Base-by-base conservation (phyloP, 1,140 invertebrate species). In the Conopomorpha cramerella region DNA sequence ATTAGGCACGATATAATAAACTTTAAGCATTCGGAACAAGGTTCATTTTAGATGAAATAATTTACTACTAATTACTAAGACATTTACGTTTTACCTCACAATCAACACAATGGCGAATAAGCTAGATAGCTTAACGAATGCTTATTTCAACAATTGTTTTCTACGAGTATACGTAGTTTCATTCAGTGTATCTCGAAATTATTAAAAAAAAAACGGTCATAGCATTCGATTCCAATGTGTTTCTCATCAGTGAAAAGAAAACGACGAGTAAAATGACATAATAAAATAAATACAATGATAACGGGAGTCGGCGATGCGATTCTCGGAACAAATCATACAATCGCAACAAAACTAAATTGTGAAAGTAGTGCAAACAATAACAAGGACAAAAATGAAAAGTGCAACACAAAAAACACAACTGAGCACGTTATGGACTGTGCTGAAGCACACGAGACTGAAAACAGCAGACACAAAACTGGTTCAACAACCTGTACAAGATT, bases 391-490 rank as follows among this genome's bases (percentile, higher is more conserved):
- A 23, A 23, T 23, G 4, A 23, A 37, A 37, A 11, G 57, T 38
- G 34, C 47, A 42, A 19, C 15, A 44, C 25, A 44, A 44, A 27
- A 70, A 47, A 23, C 28, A 36, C 30, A 43, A 57, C 35, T 50
- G 50, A 16, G 41, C 59, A 8, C n/a, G n/a, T n/a, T n/a, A n/a
- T 68, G 65, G 65, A 66, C 67, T 46, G 63, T 66, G 58, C 42
- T 70, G 29, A 74, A 72, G 48, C 67, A 70, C 43, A 62, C 61
- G 16, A 56, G 60, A 39, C 68, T 71, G 67, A 76, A 72, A 54
- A 23, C 2, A 16, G 11, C 4, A 39, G 18, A 12, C 33, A 13
- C 36, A 23, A 25, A 31, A 50, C 37, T 36, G 33, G 12, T 13
- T 15, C 34, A 15, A 38, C 50, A 26, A n/a, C n/a, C n/a, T n/a